Evolutionary conservation across 35 echinoderm and acorn worm species (phyloP), one percentile per base, ranked within the genome.

Genomic region (Lytechinus variegatus): DNA sequence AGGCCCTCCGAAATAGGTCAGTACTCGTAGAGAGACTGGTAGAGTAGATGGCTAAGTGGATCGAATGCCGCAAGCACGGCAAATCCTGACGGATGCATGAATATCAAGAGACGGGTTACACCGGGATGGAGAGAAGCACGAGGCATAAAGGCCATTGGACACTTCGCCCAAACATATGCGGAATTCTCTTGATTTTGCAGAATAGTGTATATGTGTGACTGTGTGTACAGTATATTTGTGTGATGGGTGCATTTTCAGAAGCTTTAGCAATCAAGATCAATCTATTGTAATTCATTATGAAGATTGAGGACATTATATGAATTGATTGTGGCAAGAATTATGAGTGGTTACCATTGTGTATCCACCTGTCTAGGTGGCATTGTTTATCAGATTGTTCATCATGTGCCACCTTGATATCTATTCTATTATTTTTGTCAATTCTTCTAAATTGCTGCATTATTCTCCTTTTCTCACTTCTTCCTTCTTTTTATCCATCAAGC

Each of bases 1-100:
- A 79, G 66, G 66, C 66, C 66, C 66, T 79, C 19, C 66, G 66
- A 79, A 79, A 79, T 79, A 79, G 66, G 66, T 79, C 66, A 79
- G 4, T 79, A 19, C 66, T 79, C 66, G 19, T 16, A 79, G 66
- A 24, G 66, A 79, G 66, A 14, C 19, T 79, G 21, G 66, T 24
- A 79, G 66, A 24, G 66, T 79, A 79, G 66, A 79, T 24, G 66
- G 66, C 66, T 79, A 79, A 79, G 66, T 79, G 66, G 66, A 79
- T 79, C 66, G 66, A 79, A 79, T 79, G 66, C 66, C 66, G 66
- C 66, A 7, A 79, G 66, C 66, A 79, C 66, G 66, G 66, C n/a
- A 79, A 79, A 79, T 79, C 66, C 66, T 79, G 66, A 79, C 66
- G 14, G 14, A 79, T 79, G 66, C 66, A 79, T 79, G 66, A 79